These are phyloP conservation scores for Luperina testacea DNA, from an alignment of 2,888 invertebrate species.

Conservation along the genomic window DNA sequence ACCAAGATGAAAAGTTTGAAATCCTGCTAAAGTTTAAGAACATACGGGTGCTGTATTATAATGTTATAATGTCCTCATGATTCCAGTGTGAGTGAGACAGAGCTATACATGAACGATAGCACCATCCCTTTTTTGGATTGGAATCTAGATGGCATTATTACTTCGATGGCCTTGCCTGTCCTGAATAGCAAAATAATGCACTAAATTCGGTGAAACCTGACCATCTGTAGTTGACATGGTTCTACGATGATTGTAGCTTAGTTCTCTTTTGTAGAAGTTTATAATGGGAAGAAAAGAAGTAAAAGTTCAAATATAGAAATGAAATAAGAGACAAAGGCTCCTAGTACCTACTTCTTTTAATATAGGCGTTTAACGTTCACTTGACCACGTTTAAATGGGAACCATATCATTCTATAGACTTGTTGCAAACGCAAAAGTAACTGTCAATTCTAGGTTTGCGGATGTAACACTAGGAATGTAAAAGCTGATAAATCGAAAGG, in stretches of 20 bases:
- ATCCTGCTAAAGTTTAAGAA: neutral
- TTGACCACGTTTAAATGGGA: neutral
- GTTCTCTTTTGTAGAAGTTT: neutral
- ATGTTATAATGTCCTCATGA: too few species aligned
- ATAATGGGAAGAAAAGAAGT: neutral
- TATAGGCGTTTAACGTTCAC: neutral
- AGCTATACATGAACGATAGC: too few species aligned
- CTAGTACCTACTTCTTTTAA: neutral
- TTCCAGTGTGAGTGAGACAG: too few species aligned
- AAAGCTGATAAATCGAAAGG: conserved; percentile 24
- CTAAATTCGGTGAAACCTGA: neutral
- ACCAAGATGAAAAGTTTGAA: neutral
- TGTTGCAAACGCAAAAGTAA: neutral
- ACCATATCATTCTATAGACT: neutral
- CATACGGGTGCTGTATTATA: neutral
- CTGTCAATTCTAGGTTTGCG: neutral
- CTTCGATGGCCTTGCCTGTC: neutral
- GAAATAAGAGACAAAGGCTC: neutral
- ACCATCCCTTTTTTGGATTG: neutral
- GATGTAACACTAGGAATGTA: conserved; percentile 20
- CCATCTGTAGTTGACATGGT: neutral
- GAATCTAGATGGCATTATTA: neutral
- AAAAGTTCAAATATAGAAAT: neutral
- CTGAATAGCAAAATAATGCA: neutral
- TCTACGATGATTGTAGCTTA: neutral